Base-by-base conservation (phyloP, 2,113 vertebrate genomes). In the Microcebus murinus region DNA sequence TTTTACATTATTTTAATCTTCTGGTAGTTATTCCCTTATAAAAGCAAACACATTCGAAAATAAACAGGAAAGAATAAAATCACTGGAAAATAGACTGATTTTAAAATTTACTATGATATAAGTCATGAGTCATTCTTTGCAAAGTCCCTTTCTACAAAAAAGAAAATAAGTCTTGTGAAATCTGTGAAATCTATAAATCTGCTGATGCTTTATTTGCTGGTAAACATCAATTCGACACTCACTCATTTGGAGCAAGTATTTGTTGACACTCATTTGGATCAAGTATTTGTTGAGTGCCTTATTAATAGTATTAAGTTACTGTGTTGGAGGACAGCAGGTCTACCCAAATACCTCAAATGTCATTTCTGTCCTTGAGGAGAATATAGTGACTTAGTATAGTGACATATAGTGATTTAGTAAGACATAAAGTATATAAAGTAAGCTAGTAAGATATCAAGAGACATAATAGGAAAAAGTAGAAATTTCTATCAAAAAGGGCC, bases 1-100 rank as follows among this genome's bases (percentile, higher is more conserved):
- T 84, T 73, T 71, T 31, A 84, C 29, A 74, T 50, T 63, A 87
- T 96, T 88, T 96, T 39, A 88, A 34, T 76, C 50, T 86, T 93
- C 39, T 90, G 17, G 39, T 68, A 73, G 61, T 87, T 92, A 85
- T 77, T 91, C 55, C 20, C 25, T 57, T 34, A 76, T 81, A 39
- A 87, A 91, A 85, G 6, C 14, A 94, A 92, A 57, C 3, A 71
- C 55, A 71, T 79, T 88, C 74, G 52, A 90, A 95, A 94, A 81
- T 86, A 90, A 95, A 73, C 34, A 84, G 39, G 14, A 83, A 74
- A 90, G 23, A 39, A 77, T 86, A 52, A 94, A 90, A 91, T 50
- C 29, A 50, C 52, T 52, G 57, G 17, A 83, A 21, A 63, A 93
- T 59, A 39, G n/a, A 76, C 20, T 50, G 3, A 27, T 80, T 87